Conservation (phyloP, 2,797 vertebrate genomes). For the Mareca penelope region DNA sequence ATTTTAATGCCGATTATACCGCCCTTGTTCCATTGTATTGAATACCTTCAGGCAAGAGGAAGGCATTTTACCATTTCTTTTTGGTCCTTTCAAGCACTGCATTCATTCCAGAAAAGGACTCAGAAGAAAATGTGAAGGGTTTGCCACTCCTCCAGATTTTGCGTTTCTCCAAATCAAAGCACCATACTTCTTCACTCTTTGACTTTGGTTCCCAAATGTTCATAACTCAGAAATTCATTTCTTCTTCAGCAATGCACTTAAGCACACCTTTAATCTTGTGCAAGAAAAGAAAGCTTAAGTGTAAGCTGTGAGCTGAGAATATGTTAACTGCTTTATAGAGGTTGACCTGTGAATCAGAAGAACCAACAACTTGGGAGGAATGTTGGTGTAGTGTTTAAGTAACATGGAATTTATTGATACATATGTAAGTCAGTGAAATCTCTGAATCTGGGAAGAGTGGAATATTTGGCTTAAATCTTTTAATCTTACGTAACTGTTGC, state of each 20-base stretch:
- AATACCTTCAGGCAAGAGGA: conserved; percentile 64
- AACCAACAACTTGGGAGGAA: conserved; percentile 17
- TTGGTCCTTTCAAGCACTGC: neutral
- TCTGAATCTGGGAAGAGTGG: neutral
- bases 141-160: neutral
- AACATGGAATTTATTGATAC: conserved; percentile 2
- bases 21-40: conserved; percentile 34
- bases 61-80: conserved; percentile 27
- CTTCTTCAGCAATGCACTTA: neutral
- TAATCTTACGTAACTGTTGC: neutral
- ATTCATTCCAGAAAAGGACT: neutral
- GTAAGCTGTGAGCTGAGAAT: conserved; percentile 17
- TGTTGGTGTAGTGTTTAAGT: conserved; percentile 19
- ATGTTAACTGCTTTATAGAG: conserved; percentile 22
- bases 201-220: neutral
- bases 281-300: neutral
- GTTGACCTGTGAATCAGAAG: conserved; percentile 17
- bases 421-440: neutral
- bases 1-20: conserved; percentile 66
- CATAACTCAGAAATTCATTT: neutral
- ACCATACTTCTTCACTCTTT: neutral
- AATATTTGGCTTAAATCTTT: neutral
- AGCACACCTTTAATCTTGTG: neutral
- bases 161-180: neutral
- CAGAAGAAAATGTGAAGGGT: neutral